Conservation (phyloP, 2,113 vertebrate genomes). For the Lathamus discolor region DNA sequence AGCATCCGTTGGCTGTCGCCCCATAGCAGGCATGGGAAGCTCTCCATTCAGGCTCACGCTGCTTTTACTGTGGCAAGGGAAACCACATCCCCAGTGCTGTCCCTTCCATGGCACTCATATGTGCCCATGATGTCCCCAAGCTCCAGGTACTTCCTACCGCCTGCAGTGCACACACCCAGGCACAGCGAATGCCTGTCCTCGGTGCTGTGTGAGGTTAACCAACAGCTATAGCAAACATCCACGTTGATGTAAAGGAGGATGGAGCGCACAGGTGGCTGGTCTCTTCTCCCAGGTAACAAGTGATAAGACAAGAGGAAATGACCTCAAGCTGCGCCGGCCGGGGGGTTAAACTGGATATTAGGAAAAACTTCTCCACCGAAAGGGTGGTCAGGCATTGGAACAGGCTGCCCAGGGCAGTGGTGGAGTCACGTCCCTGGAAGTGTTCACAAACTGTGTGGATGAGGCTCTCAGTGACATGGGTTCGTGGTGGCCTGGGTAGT, state of each 20-base stretch:
- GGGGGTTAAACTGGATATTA: neutral
- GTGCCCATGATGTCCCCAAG: neutral
- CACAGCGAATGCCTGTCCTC: rapidly evolving
- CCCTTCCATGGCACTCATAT: rapidly evolving
- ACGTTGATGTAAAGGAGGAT: neutral
- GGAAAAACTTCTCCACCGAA: neutral
- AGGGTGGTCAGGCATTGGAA: neutral
- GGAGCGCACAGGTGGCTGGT: neutral
- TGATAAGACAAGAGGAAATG: neutral
- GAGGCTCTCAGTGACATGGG: neutral
- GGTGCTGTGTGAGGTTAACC: neutral
- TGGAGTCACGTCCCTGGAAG: neutral
- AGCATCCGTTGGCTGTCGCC: neutral
- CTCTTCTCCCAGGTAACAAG: neutral
- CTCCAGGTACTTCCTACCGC: rapidly evolving
- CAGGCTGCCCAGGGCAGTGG: neutral
- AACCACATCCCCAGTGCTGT: rapidly evolving
- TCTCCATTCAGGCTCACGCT: rapidly evolving
- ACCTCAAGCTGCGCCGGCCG: neutral
- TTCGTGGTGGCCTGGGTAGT: neutral
- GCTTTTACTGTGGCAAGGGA: neutral
- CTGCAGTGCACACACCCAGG: rapidly evolving
- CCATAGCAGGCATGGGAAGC: neutral
- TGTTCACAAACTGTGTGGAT: neutral
- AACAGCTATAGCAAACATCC: neutral